These are phyloP conservation scores for Cyclargus thomasi DNA, from an alignment of 1,140 invertebrate genomes.

Conservation along the genomic window DNA sequence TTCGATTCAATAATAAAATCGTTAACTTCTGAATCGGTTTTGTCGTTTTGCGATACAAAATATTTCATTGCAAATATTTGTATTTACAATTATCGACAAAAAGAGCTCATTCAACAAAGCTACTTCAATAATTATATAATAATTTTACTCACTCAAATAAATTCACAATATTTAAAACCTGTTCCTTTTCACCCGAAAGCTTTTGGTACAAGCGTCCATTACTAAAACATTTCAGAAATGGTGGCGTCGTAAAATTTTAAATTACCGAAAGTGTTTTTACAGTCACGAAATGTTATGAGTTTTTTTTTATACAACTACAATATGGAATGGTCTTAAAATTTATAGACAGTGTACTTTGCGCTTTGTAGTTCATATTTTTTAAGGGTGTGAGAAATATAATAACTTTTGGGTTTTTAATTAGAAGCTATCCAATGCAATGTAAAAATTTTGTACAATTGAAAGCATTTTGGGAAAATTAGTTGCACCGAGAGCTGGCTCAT, in stretches of 20 bases:
- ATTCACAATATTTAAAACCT: background rate
- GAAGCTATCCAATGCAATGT: too few relatives aligned
- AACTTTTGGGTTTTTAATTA: background rate
- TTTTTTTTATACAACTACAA: background rate
- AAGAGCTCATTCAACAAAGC: background rate
- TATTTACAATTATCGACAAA: too few relatives aligned
- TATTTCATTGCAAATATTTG: background rate
- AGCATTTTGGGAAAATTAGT: too few relatives aligned
- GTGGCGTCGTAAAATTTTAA: background rate
- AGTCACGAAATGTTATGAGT: background rate
- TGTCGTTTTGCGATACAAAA: background rate
- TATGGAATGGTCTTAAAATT: background rate
- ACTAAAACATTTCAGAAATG: background rate
- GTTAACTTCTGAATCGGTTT: background rate
- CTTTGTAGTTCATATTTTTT: background rate
- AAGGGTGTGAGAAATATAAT: background rate
- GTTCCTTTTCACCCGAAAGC: background rate
- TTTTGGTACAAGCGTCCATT: background rate
- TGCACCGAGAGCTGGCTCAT: too few relatives aligned
- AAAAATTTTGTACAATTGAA: too few relatives aligned
- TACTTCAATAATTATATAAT: background rate
- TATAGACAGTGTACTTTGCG: background rate
- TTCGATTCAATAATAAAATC: slow-evolving; percentile 3
- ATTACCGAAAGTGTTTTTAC: background rate
- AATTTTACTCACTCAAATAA: background rate